Conservation (phyloP, 2,888 invertebrate species). For the Phytoseiulus persimilis region DNA sequence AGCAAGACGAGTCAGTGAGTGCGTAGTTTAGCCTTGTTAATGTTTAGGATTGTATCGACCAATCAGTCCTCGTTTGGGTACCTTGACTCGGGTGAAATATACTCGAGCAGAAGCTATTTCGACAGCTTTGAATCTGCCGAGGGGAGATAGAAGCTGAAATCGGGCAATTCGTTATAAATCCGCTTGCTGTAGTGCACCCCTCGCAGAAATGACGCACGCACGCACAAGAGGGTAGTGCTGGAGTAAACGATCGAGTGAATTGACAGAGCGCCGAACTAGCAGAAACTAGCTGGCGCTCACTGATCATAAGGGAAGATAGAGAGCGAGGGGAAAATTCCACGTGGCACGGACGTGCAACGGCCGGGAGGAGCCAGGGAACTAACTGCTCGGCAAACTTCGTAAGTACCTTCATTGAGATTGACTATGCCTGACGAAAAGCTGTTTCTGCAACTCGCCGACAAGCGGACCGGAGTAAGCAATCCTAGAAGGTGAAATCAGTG, state of each 20-base stretch:
- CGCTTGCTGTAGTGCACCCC: neutral
- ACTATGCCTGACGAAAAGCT: conserved; percentile 39
- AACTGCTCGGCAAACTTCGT: neutral
- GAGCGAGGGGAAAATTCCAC: neutral
- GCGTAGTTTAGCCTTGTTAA: neutral
- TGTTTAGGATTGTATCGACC: neutral
- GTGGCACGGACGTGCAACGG: neutral
- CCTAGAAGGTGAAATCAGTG: conserved; percentile 11
- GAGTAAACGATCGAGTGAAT: neutral
- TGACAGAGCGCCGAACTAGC: neutral
- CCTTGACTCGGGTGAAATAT: conserved; percentile 35
- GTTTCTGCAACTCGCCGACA: conserved; percentile 39
- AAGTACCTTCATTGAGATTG: conserved; percentile 38
- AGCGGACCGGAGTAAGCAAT: conserved; percentile 39
- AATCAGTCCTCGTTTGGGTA: neutral
- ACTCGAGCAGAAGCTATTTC: conserved; percentile 38
- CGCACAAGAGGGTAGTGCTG: neutral
- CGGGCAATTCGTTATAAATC: neutral
- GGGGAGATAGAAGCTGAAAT: conserved; percentile 38
- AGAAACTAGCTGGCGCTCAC: neutral
- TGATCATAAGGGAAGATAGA: neutral
- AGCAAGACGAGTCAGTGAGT: neutral
- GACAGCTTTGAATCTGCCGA: conserved; percentile 36
- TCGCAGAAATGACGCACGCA: neutral
- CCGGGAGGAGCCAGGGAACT: neutral